phyloP scores from a whole-genome alignment of 2,888 invertebrate genomes.

The Hirudinaria manillensis region DNA sequence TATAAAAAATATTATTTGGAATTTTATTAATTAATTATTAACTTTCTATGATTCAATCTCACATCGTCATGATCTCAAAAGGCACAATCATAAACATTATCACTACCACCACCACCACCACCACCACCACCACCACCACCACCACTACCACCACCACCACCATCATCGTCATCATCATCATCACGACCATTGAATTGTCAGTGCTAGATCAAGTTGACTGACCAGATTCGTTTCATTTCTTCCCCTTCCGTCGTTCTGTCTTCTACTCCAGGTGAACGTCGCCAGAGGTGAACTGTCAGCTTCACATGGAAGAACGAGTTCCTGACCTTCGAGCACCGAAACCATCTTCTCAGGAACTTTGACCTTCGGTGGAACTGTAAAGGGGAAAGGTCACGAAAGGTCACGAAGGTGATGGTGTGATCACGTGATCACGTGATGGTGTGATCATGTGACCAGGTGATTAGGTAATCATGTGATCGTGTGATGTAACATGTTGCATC shows the following conservation, averaged over 20 bases:
- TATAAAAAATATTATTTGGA: too few species aligned
- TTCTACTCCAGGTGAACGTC: conserved; percentile 11
- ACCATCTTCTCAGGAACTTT: neutral
- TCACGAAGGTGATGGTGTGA: neutral
- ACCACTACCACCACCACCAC: neutral
- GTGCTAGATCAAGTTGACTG: too few species aligned
- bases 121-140: neutral
- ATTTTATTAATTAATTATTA: neutral
- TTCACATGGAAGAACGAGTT: conserved; percentile 16
- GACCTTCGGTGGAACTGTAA: conserved; percentile 18
- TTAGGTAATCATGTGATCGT: too few species aligned
- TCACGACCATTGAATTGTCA: neutral
- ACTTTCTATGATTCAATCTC: neutral
- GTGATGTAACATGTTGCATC: too few species aligned
- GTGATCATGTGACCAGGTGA: too few species aligned
- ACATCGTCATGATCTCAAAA: neutral
- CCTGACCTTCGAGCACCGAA: conserved; percentile 2
- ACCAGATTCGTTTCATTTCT: too few species aligned
- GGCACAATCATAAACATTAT: neutral
- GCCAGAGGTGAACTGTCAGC: conserved; percentile 18
- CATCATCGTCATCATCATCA: neutral
- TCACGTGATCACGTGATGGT: too few species aligned
- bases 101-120: neutral
- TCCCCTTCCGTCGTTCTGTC: neutral
- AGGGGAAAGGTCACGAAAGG: neutral